Evolutionary conservation across 2,113 vertebrate genomes (phyloP), one percentile per base, ranked within the genome.

Genomic region (Microcebus tavaratra): DNA sequence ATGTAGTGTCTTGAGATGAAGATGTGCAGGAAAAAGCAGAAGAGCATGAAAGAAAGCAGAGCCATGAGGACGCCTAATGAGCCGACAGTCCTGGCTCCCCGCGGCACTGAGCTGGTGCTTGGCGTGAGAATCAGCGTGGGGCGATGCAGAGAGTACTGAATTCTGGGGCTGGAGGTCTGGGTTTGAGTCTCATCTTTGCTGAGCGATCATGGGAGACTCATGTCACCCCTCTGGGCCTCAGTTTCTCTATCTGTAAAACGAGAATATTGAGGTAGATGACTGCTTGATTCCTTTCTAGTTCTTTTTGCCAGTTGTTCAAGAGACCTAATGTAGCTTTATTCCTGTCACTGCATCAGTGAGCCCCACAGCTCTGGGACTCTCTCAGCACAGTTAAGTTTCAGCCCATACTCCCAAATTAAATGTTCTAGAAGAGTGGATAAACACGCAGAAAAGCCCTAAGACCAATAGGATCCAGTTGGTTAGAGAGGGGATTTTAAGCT

Each of bases 1-100:
- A 81, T 48, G 53, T 78, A 50, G 39, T 39, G 8, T 61, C 48
- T 82, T 57, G 39, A 31, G 57, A 63, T 93, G 72, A 29, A 59
- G 86, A 68, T 5, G 21, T 31, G 55, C 89, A 86, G 50, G 45
- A 45, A 89, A 82, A 95, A 80, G 79, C 53, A 82, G 75, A 88
- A 17, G 14, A 8, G 5, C 8, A 17, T 55, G 55, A 14, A 88
- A 45, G 29, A 10, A 34, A 34, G 68, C n/a, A 34, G 79, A 89
- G 48, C 27, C 61, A 0, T 2, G 67, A 57, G 11, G n/a, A 25
- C 55, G 53, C 15, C 11, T 21, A 14, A n/a, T 42, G 57, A 79
- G 80, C 25, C 21, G 34, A 17, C 1, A 8, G 36, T 36, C 50
- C 21, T 3, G 17, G 50, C 27, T 27, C 21, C 42, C 59, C 76